These are phyloP conservation scores for Drosophila testacea DNA, from an alignment of 2,888 invertebrate genomes.

Conservation along the genomic window DNA sequence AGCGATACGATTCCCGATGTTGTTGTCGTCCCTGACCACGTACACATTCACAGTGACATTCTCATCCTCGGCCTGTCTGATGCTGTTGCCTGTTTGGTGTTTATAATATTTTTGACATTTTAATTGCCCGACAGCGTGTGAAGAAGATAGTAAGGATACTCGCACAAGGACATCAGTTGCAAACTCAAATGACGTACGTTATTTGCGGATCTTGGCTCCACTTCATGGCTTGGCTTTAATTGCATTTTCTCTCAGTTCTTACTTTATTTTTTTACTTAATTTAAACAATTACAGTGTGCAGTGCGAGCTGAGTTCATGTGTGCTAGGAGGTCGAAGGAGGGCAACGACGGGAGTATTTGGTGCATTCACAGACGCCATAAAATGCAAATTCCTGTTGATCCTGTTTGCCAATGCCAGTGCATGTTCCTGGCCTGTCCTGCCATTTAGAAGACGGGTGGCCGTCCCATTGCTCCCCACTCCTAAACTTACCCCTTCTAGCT, in stretches of 20 bases:
- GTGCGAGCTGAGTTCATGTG: background rate
- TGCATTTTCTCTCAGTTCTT: conserved; percentile 55
- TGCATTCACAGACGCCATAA: conserved; percentile 77
- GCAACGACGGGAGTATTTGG: conserved; percentile 16
- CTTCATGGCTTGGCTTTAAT: conserved; percentile 51
- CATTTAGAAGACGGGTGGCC: conserved; percentile 63
- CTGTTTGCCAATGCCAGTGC: conserved; percentile 76
- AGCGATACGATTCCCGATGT: conserved; percentile 48
- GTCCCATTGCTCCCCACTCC: background rate
- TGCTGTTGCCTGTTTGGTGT: conserved; percentile 31
- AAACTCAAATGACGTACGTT: conserved; percentile 52
- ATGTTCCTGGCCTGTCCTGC: conserved; percentile 63
- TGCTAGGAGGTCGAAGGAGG: background rate
- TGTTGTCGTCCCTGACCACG: conserved; percentile 19
- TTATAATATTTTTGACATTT: conserved; percentile 69
- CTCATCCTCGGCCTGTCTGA: conserved; percentile 16
- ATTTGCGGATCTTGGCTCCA: conserved; percentile 38
- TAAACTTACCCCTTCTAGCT: conserved; percentile 17
- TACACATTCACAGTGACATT: conserved; percentile 5
- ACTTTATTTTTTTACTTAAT: conserved; percentile 51
- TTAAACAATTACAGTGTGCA: conserved; percentile 64
- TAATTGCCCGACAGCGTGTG: conserved; percentile 62
- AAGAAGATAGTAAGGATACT: conserved; percentile 42
- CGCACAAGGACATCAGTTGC: conserved; percentile 44
- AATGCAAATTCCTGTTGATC: conserved; percentile 81